A percentile compares a stretch with the other conserved stretches of the same genome.
These are phyloP conservation scores for Gerris lacustris DNA, from an alignment of 2,888 invertebrate species.

Conservation along the genomic window DNA sequence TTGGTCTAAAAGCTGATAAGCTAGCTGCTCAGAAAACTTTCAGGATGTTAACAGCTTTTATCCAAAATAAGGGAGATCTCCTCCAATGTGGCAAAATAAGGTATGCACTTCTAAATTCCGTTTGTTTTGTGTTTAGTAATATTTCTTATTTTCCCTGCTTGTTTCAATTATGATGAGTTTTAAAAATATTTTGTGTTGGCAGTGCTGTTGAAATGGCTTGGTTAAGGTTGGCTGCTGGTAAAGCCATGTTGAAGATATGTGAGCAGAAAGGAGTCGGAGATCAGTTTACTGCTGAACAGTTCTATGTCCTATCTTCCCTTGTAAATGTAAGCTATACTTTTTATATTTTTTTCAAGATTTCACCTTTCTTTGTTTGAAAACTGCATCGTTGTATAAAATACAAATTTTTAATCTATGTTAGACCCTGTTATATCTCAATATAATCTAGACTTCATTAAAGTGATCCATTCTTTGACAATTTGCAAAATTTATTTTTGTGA, in stretches of 20 bases:
- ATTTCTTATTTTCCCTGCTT: no score
- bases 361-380: neutral
- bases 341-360: no score
- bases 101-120: conserved; percentile 33
- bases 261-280: conserved; percentile 94
- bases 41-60: conserved; percentile 85
- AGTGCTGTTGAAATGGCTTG: conserved; percentile 86
- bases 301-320: conserved; percentile 80
- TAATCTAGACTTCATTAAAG: no score
- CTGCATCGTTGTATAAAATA: conserved; percentile 4
- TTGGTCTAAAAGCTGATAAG: conserved; percentile 78
- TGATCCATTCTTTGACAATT: no score
- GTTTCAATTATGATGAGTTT: no score
- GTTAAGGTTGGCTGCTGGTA: conserved; percentile 80
- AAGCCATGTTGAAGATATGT: conserved; percentile 91
- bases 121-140: neutral
- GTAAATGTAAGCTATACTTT: conserved; percentile 55
- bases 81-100: conserved; percentile 43
- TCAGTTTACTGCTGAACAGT: conserved; percentile 87
- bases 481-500: no score
- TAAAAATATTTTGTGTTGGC: neutral
- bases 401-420: no score
- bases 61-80: conserved; percentile 81
- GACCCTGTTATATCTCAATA: no score
- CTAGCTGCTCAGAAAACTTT: conserved; percentile 86